These are phyloP conservation scores for Hirtodrosophila cameraria DNA, from an alignment of 2,888 invertebrate genomes.

Conservation along the genomic window DNA sequence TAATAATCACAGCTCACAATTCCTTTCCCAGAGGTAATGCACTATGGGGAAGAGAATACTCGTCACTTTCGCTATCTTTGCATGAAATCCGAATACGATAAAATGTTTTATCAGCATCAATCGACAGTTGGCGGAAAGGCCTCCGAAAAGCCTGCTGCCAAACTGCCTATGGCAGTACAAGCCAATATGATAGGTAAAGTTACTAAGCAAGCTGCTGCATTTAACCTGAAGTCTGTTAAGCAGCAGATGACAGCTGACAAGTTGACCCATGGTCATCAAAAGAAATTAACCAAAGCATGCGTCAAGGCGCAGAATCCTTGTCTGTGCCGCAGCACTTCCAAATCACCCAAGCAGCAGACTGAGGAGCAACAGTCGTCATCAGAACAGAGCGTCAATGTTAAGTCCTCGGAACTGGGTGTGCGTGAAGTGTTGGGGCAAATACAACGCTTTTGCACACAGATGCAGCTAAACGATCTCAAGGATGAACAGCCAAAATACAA, in stretches of 20 bases:
- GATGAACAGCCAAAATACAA: constrained; percentile 41
- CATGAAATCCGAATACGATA: constrained; percentile 84
- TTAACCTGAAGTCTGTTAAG: constrained; percentile 30
- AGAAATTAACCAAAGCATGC: constrained; percentile 14
- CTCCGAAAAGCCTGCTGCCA: constrained; percentile 25
- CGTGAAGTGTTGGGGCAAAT: constrained; percentile 79
- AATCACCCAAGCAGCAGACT: constrained; percentile 29
- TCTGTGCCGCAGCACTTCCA: constrained; percentile 55
- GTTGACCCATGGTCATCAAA: neutral
- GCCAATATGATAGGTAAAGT: constrained; percentile 11
- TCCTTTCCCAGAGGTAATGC: constrained; percentile 71
- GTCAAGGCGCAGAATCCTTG: constrained; percentile 46
- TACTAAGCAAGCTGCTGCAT: constrained; percentile 30
- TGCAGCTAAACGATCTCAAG: constrained; percentile 59
- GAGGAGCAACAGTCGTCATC: constrained; percentile 58
- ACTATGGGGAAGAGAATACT: constrained; percentile 83
- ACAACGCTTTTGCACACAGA: constrained; percentile 72
- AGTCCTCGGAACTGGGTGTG: constrained; percentile 76
- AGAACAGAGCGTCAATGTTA: constrained; percentile 64
- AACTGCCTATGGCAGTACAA: constrained; percentile 19
- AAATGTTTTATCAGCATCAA: constrained; percentile 83
- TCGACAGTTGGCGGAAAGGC: constrained; percentile 56
- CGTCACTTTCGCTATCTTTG: constrained; percentile 83
- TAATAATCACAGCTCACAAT: neutral
- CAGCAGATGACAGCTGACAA: constrained; percentile 29